phyloP scores from a whole-genome alignment of 1,140 invertebrate genomes.

The Marisa cornuarietis region DNA sequence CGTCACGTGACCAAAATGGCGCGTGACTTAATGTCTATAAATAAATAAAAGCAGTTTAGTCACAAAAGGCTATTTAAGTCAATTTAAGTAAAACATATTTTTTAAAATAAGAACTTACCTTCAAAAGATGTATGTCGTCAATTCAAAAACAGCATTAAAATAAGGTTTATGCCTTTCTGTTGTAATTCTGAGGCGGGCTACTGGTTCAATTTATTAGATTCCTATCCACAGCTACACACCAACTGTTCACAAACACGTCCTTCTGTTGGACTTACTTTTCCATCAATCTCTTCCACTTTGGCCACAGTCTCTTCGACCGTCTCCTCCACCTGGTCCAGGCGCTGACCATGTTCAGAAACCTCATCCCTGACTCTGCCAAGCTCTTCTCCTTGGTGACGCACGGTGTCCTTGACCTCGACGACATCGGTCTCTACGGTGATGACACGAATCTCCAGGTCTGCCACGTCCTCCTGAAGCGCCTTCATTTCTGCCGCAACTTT shows the following conservation, averaged over 20 bases:
- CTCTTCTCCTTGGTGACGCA: slow-evolving; percentile 40
- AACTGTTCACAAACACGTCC: background rate
- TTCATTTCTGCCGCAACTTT: slow-evolving; percentile 33
- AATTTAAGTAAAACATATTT: too few relatives aligned
- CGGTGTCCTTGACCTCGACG: slow-evolving; percentile 27
- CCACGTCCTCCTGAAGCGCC: slow-evolving; percentile 29
- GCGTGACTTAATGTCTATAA: slow-evolving; percentile 54
- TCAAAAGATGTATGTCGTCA: too few relatives aligned
- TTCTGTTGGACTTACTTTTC: slow-evolving; percentile 42
- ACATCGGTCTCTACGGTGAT: slow-evolving; percentile 32
- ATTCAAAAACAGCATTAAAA: too few relatives aligned
- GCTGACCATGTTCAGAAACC: slow-evolving; percentile 38
- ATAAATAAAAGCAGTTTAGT: background rate
- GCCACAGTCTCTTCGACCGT: slow-evolving; percentile 48
- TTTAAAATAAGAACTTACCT: too few relatives aligned
- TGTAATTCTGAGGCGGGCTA: background rate
- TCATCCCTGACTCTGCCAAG: slow-evolving; percentile 37
- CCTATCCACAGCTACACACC: background rate
- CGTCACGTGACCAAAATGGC: slow-evolving; percentile 54
- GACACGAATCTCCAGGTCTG: slow-evolving; percentile 30
- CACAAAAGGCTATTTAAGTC: too few relatives aligned
- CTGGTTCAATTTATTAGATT: background rate
- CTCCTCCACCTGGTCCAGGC: slow-evolving; percentile 41
- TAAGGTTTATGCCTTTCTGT: background rate
- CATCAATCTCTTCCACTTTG: slow-evolving; percentile 59